Evolutionary conservation across 2,113 vertebrate genomes (phyloP).

Genomic region (Scomber colias): DNA sequence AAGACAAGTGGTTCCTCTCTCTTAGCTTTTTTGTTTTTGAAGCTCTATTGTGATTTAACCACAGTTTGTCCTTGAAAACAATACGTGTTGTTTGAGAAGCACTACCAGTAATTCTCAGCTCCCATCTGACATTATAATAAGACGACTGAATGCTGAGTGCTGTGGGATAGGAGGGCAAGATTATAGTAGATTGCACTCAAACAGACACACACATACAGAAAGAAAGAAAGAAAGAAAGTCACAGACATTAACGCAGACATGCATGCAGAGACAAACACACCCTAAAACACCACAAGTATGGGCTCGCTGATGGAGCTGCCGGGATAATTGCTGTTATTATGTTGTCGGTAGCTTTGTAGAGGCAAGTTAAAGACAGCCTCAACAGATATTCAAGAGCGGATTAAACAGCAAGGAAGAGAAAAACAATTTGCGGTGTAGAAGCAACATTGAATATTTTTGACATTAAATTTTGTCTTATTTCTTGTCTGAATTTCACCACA

Average conservation of each 20-base stretch:
- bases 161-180: conserved; percentile 7
- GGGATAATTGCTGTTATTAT: conserved; percentile 68
- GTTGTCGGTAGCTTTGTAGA: conserved; percentile 38
- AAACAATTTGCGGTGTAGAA: conserved; percentile 15
- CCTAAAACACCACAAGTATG: conserved; percentile 48
- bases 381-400: conserved; percentile 15
- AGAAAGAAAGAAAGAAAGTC: conserved; percentile 6
- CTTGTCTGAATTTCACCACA: no score
- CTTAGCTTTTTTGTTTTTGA: not conserved
- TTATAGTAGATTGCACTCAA: conserved; percentile 27
- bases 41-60: conserved; percentile 7
- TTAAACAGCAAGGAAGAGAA: conserved; percentile 10
- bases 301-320: conserved; percentile 26
- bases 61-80: conserved; percentile 2
- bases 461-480: no score
- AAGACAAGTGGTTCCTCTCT: not conserved
- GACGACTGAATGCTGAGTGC: conserved; percentile 18
- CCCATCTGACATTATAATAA: conserved; percentile 52
- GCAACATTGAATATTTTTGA: not conserved
- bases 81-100: conserved; percentile 29
- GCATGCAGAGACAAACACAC: conserved; percentile 45
- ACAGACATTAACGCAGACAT: conserved; percentile 26
- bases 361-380: not conserved
- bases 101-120: conserved; percentile 56
- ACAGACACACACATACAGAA: conserved; percentile 4